Evolutionary conservation across 2,797 vertebrate genomes (phyloP).

Genomic region (Orientallactaga sibirica): DNA sequence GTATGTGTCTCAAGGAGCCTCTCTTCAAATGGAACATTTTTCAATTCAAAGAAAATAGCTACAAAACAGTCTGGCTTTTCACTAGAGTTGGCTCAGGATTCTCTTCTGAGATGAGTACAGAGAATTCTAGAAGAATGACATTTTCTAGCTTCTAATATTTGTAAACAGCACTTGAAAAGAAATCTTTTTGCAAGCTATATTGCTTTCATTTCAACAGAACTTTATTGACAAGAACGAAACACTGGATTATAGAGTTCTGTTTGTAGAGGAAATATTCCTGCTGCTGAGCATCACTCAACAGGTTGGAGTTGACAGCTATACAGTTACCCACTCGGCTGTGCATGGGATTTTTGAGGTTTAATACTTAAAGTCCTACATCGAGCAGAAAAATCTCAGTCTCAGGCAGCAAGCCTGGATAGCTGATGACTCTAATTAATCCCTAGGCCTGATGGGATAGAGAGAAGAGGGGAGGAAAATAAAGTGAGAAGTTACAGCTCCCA

Average conservation of each 20-base stretch:
- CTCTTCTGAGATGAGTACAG: background rate
- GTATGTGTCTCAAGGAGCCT: too few relatives aligned
- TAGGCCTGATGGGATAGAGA: background rate
- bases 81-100: background rate
- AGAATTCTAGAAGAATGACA: background rate
- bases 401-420: background rate
- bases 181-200: background rate
- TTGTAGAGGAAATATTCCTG: background rate
- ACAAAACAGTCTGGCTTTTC: background rate
- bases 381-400: background rate
- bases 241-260: background rate
- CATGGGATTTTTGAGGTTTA: background rate
- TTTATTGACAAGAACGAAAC: background rate
- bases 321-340: background rate
- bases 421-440: background rate
- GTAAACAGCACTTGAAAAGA: conserved; percentile 32
- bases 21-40: too few relatives aligned
- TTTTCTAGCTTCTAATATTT: background rate
- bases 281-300: background rate
- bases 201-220: background rate
- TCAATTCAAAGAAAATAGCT: too few relatives aligned
- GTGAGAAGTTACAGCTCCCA: background rate
- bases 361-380: background rate
- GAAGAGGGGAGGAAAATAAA: too few relatives aligned
- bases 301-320: background rate